phyloP scores from a whole-genome alignment of 2,888 invertebrate genomes.

The Drosophila robusta region DNA sequence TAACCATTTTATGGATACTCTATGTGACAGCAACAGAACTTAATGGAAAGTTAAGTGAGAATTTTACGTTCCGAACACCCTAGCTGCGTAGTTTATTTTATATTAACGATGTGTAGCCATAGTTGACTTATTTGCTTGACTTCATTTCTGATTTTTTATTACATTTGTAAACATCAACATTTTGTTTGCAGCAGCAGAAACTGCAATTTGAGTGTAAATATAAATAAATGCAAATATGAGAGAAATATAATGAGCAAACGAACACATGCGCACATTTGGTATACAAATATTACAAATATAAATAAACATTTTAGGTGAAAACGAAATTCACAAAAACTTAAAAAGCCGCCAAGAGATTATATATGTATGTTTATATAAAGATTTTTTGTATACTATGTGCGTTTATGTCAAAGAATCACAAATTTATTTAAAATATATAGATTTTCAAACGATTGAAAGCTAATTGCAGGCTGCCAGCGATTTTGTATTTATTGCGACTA shows the following conservation, averaged over 20 bases:
- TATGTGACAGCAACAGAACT: not conserved
- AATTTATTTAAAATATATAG: constrained; percentile 8
- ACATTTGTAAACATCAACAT: constrained; percentile 12
- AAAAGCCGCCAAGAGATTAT: constrained; percentile 11
- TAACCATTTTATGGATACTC: not conserved
- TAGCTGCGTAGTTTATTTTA: no score
- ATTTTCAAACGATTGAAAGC: constrained; percentile 24
- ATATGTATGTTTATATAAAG: not conserved
- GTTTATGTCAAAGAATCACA: constrained; percentile 15
- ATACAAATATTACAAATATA: constrained; percentile 28
- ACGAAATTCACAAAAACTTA: constrained; percentile 14
- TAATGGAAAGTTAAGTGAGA: not conserved
- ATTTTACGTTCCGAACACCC: no score
- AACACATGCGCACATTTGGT: constrained; percentile 13
- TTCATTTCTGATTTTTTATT: constrained; percentile 12
- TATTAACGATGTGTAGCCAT: no score
- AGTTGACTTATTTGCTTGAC: constrained; percentile 21
- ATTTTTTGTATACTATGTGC: not conserved
- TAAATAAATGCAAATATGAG: constrained; percentile 35
- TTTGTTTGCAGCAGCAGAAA: constrained; percentile 15
- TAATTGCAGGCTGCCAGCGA: constrained; percentile 13
- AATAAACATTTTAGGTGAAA: constrained; percentile 29
- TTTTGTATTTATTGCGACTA: constrained; percentile 32
- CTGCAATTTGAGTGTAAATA: constrained; percentile 32
- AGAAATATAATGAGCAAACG: constrained; percentile 6